Base-by-base conservation (phyloP, 2,888 invertebrate genomes). In the Lysandra bellargus region DNA sequence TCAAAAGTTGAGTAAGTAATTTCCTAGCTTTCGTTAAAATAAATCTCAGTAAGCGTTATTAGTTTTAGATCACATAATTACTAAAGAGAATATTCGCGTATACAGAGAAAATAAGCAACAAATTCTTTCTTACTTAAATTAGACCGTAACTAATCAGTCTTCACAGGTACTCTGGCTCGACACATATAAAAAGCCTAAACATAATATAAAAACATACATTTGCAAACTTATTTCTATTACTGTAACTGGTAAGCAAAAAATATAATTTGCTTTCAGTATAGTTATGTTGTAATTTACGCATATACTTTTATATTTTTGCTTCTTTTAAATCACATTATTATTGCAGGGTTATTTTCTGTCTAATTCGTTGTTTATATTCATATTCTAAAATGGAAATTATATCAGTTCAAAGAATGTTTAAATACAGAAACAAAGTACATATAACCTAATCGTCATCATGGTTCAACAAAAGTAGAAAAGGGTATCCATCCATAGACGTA, bases 101-200 rank as follows among this genome's bases (percentile, higher is more conserved):
- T 33, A 33, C 17, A 33, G 14, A 33, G 69, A 14, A 69, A 69
- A 69, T 37, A 69, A 37, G 69, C 69, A 33, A 69, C 33, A 57
- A 57, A 57, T 57, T 76, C 12, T 23, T 76, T 33, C 57, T 53
- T 76, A 57, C 17, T 76, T 76, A 75, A 49, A 30, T 30, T 75
- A 57, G 33, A 53, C 49, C 53, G 14, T 53, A 76, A 53, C 33
- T 76, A 76, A 30, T 76, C 76, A 76, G 76, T 76, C 76, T 76
- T 76, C 3, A 57, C 49, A 17, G 57, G 53, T 57, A 76, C 76
- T 14, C 53, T 76, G 30, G 76, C 53, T 57, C 23, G n/a, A 76
- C 53, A 57, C 2, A 30, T 30, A 6, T 76, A 69, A 69, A 33
- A 69, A 69, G 33, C 69, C 69, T 69, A 33, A 61, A 61, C n/a